These are phyloP conservation scores for Thymelicus acteon DNA, from an alignment of 2,888 invertebrate genomes.

Conservation along the genomic window DNA sequence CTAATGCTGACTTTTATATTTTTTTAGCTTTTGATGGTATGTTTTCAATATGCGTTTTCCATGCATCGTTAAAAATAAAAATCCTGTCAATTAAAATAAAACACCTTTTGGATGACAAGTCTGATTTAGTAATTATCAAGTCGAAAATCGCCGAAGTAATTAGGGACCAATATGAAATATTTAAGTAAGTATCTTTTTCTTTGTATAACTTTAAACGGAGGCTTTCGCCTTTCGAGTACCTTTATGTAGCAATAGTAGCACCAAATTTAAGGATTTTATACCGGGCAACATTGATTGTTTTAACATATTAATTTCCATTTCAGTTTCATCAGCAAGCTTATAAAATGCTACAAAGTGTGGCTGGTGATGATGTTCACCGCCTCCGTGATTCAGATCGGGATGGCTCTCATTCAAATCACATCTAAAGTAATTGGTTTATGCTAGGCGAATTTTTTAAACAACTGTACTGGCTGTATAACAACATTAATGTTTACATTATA, in stretches of 20 bases:
- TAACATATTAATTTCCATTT: conserved; percentile 27
- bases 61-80: conserved; percentile 46
- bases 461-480: no score
- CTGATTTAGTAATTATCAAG: conserved; percentile 37
- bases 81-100: conserved; percentile 39
- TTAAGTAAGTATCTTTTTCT: conserved; percentile 36
- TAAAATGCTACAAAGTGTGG: conserved; percentile 45
- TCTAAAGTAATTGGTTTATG: conserved; percentile 24
- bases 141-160: conserved; percentile 41
- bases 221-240: no score
- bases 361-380: conserved; percentile 42
- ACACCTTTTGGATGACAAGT: conserved; percentile 38
- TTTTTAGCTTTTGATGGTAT: conserved; percentile 47
- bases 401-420: conserved; percentile 43
- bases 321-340: conserved; percentile 42
- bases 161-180: conserved; percentile 41
- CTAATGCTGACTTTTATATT: neutral
- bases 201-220: no score
- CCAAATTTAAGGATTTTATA: no score
- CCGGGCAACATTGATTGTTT: no score
- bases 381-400: conserved; percentile 42
- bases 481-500: no score
- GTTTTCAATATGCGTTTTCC: conserved; percentile 44
- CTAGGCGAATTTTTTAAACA: no score
- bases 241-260: no score